Base-by-base conservation (phyloP, 2,888 invertebrate genomes). In the Andrena dorsata region DNA sequence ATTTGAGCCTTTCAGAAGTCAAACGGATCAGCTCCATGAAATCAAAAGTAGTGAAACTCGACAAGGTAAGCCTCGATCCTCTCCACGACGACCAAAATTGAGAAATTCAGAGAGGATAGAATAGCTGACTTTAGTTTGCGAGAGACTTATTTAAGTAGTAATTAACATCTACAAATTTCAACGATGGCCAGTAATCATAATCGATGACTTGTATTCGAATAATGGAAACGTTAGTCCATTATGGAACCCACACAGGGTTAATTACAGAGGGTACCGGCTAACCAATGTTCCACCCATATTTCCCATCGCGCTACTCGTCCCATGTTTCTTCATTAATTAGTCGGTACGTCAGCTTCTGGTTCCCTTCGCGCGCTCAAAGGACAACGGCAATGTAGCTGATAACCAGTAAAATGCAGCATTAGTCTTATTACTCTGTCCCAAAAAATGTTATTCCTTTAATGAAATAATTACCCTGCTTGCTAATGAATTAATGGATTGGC, bases 241-340 rank as follows among this genome's bases (percentile, higher is more conserved):
- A 66, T 63, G 51, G 66, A 65, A 68, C 20, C 49, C 56, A 32
- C 61, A 61, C 35, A 35, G 32, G 28, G 74, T 80, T 74, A 85
- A 87, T 83, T 75, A 83, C 61, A 66, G 56, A 16, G 75, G 49
- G 66, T 60, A 71, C 68, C 23, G 41, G 65, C 61, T 51, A 70
- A 66, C 41, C 68, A 60, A 66, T 65, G 66, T 70, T 79, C 49
- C 51, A 20, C 41, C 60, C 60, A 47, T 75, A 80, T 78, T 80
- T 78, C 85, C 77, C 47, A 63, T 64, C 41, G 68, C 66, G 64
- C 47, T 32, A 77, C 69, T 74, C 64, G 61, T 72, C 56, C 61
- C 71, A 76, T 76, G 70, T 53, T 74, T 83, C 75, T 85, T 79
- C 78, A 75, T 86, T 86, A 88, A 88, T 84, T 86, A 86, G 64